Conservation (phyloP, 2,113 vertebrate species). For the Poecilia latipinna region DNA sequence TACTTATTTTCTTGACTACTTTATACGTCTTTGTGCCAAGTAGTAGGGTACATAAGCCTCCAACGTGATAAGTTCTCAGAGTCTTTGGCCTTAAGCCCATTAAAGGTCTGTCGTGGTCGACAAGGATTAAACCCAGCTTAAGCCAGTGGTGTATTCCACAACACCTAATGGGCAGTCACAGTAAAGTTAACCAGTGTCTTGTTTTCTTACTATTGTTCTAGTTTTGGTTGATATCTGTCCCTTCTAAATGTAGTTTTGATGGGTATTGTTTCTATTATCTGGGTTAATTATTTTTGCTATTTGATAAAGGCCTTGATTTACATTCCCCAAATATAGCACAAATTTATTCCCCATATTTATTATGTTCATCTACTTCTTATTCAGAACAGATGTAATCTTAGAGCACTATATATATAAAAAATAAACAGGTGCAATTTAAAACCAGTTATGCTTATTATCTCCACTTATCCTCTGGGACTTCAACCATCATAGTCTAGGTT, state of each 20-base stretch:
- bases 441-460: constrained; percentile 6
- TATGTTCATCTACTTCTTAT: not conserved
- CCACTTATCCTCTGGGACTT: constrained; percentile 16
- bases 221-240: not conserved
- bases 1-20: constrained; percentile 65
- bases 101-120: constrained; percentile 82
- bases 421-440: not conserved
- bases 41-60: constrained; percentile 75
- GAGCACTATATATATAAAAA: not conserved
- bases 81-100: constrained; percentile 78
- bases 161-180: constrained; percentile 54
- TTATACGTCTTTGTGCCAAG: constrained; percentile 72
- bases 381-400: not conserved
- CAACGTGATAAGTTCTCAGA: constrained; percentile 75
- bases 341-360: not conserved
- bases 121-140: constrained; percentile 74
- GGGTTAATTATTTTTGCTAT: not conserved
- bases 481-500: constrained; percentile 28
- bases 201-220: constrained; percentile 29
- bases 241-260: constrained; percentile 7
- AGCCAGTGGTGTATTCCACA: constrained; percentile 55
- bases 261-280: not conserved
- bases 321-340: not conserved
- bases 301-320: not conserved
- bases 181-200: constrained; percentile 10